Evolutionary conservation across 2,888 invertebrate genomes (phyloP), one percentile per base, ranked within the genome.

Genomic region (Sminthurides aquaticus): DNA sequence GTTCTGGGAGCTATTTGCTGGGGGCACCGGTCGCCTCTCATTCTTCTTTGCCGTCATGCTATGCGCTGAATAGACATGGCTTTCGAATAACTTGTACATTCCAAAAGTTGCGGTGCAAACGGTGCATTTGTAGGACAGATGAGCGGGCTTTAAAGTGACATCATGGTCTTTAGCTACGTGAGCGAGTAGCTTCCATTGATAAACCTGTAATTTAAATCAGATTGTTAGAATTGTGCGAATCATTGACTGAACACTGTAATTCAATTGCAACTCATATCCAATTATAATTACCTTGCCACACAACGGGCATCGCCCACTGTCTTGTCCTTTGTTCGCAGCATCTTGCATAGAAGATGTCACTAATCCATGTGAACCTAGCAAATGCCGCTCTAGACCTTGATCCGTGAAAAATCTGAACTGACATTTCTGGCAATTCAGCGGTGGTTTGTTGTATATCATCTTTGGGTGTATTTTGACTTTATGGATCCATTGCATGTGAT

Each of bases 401-500:
- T 96, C 95, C 54, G 96, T 96, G 81, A 97, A 98, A 82, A 97
- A 98, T 76, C 94, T 85, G 79, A 90, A 91, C 81, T 93, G 91
- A 82, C 96, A 96, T 79, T 94, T 93, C 80, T 94, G 94, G 80
- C 96, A 96, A 81, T 92, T 93, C 72, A 96, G 83, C 57, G 95
- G 95, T 65, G 96, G 93, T 79, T 90, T 84, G 80, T 91, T 93
- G 80, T 92, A 90, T 75, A 93, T 92, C 93, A 93, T 94, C 81
- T 92, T 93, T 64, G 93, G 92, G 80, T 93, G 93, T 76, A 94
- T 94, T 80, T 93, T 93, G 74, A 93, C 91, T 84, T 95, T 94
- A 79, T 96, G 96, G 78, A 95, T 94, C 91, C 93, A 95, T 78
- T 93, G 94, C 91, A 96, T 95, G 78, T 96, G 96, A 79, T 94